Evolutionary conservation across 1,140 invertebrate genomes (phyloP), one percentile per base, ranked within the genome.

Genomic region (Drosophila equinoxialis): DNA sequence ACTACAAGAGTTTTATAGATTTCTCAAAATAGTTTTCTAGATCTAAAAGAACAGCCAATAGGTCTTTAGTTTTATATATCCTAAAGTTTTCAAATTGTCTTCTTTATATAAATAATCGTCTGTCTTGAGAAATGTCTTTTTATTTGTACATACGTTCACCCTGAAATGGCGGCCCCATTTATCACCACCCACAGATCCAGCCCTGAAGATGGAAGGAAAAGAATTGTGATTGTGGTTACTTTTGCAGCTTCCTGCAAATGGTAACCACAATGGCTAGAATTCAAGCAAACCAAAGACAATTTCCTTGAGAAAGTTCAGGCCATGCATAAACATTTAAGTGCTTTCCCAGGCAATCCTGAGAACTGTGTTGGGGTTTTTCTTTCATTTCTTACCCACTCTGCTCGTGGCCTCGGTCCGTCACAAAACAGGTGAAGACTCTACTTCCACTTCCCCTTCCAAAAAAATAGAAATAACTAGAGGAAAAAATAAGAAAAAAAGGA

Each of bases 321-420:
- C 83, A 89, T 89, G 83, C 79, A 89, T 80, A 89, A 60, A 68
- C 84, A 89, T 87, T 87, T 87, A 87, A 89, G 84, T 83, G 84
- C 84, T 87, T 87, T 87, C 83, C 83, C 83, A 87, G 83, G 76
- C 84, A 73, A 66, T 87, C 83, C 83, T 87, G 83, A 89, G 83
- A 87, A 89, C 84, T 69, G 66, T 65, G 58, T 59, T 35, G 64
- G 57, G 58, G 41, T 45, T 30, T 54, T 23, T 39, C 17, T 30
- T 30, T 30, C 30, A 30, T 30, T 30, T 30, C 3, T 45, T 45
- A 10, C 11, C 37, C 2, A 10, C 17, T 23, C 17, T 23, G 17
- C 45, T 8, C 45, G 45, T 8, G 17, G 17, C 8, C 42, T 45
- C 33, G 45, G 45, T n/a, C 17, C 39, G 41, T 59, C 41, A 77